Percentiles rank a stretch among this genome's conserved stretches.
These are phyloP conservation scores for Drosophila maculinotata DNA, from an alignment of 2,888 invertebrate species.

Conservation along the genomic window DNA sequence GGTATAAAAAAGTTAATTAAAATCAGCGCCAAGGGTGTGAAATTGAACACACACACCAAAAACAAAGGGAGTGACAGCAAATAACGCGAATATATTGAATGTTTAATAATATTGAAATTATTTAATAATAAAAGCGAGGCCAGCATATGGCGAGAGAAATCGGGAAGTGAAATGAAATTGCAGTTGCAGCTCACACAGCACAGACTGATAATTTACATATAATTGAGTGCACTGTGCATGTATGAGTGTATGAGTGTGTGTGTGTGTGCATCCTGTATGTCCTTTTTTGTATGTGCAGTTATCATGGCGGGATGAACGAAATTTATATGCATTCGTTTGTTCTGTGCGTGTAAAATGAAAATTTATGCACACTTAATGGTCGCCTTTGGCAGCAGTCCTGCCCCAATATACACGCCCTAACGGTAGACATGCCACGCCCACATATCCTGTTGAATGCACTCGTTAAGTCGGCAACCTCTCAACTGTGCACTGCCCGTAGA, in stretches of 20 bases:
- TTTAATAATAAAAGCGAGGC: constrained; percentile 52
- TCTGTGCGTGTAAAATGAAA: constrained; percentile 55
- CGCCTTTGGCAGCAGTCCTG: constrained; percentile 29
- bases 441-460: constrained; percentile 62
- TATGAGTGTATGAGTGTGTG: neutral
- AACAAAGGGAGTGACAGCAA: neutral
- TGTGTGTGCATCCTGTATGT: constrained; percentile 2
- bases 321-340: constrained; percentile 60
- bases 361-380: constrained; percentile 71
- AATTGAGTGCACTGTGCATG: constrained; percentile 49
- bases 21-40: constrained; percentile 16
- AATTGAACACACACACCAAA: constrained; percentile 12
- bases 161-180: constrained; percentile 46
- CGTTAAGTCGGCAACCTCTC: constrained; percentile 50
- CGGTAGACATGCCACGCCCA: constrained; percentile 35
- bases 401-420: constrained; percentile 1
- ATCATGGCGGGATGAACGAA: constrained; percentile 39
- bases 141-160: constrained; percentile 39
- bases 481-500: constrained; percentile 12
- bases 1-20: constrained; percentile 7
- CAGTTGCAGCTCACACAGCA: constrained; percentile 16
- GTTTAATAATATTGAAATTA: constrained; percentile 48
- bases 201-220: constrained; percentile 66
- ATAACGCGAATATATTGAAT: constrained; percentile 46
- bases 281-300: constrained; percentile 22